Evolutionary conservation across 2,888 invertebrate species (phyloP), one percentile per base, ranked within the genome.

Genomic region (Nineta flava): DNA sequence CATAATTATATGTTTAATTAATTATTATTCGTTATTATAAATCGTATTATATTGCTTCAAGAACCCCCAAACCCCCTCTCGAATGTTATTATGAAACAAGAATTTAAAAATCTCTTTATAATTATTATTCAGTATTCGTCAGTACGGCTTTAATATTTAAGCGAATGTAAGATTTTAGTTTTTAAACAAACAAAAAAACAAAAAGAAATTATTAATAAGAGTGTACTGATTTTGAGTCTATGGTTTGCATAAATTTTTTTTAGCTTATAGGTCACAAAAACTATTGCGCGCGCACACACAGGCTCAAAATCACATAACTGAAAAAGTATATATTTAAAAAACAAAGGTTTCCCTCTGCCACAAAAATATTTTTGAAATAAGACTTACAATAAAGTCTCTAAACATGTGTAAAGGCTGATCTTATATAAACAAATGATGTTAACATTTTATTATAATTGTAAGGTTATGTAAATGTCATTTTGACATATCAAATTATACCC

Each of bases 81-180:
- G 41, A 15, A 16, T 41, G 15, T 16, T 16, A 26, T 26, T 26
- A 26, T 5, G 15, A 41, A 41, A 17, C 41, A 17, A 41, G 17
- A 41, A 26, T 44, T 44, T 44, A 16, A n/a, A 44, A 21, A 26
- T 19, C 13, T 19, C 21, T n/a, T 43, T 44, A 19, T 44, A 42
- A 21, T 13, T 21, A 21, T 26, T 16, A 26, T 21, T 44, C 21
- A 21, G 19, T 21, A 44, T 21, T 19, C 26, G 19, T 44, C 26
- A 21, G 21, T 44, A 44, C 44, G 44, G 44, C 26, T 44, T 44
- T 44, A 44, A 44, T 21, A 44, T 44, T 26, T 19, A 44, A 44
- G 17, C 17, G 15, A 41, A 21, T 45, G 19, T 16, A 16, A 17
- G 19, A 9, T 46, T 16, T 46, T 34, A 26, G 26, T 46, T 17